phyloP scores from a whole-genome alignment of 2,888 invertebrate species.

The Nemoura dubitans region DNA sequence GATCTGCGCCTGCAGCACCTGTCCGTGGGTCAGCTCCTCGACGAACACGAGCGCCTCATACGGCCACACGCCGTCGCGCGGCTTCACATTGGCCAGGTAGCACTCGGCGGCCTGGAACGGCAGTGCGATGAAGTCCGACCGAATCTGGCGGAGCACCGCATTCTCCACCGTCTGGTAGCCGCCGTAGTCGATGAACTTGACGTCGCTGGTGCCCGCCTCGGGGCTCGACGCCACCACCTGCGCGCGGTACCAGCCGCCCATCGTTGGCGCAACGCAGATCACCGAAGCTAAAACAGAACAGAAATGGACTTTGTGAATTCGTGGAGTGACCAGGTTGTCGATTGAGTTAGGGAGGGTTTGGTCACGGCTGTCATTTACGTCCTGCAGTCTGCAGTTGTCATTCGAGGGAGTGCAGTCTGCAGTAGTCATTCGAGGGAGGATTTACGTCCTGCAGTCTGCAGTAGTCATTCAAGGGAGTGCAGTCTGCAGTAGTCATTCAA shows the following conservation, averaged over 20 bases:
- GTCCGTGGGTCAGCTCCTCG: conserved; percentile 81
- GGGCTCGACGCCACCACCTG: conserved; percentile 78
- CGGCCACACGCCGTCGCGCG: conserved; percentile 71
- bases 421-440: no score
- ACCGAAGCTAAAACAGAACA: conserved; percentile 68
- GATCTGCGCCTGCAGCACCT: conserved; percentile 88
- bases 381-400: no score
- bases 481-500: no score
- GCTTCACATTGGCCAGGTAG: conserved; percentile 87
- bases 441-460: no score
- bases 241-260: conserved; percentile 89
- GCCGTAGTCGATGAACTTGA: conserved; percentile 94
- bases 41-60: conserved; percentile 81
- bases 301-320: no score
- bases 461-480: no score
- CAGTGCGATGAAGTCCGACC: conserved; percentile 90
- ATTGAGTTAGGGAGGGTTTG: no score
- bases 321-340: no score
- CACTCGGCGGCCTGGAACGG: conserved; percentile 99
- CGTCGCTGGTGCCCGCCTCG: conserved; percentile 76
- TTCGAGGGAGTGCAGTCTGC: no score
- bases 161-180: conserved; percentile 86
- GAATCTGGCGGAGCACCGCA: conserved; percentile 86
- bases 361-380: no score
- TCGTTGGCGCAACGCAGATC: conserved; percentile 87